Evolutionary conservation across 2,113 vertebrate species (phyloP), one percentile per base, ranked within the genome.

Genomic region (Crocuta crocuta): DNA sequence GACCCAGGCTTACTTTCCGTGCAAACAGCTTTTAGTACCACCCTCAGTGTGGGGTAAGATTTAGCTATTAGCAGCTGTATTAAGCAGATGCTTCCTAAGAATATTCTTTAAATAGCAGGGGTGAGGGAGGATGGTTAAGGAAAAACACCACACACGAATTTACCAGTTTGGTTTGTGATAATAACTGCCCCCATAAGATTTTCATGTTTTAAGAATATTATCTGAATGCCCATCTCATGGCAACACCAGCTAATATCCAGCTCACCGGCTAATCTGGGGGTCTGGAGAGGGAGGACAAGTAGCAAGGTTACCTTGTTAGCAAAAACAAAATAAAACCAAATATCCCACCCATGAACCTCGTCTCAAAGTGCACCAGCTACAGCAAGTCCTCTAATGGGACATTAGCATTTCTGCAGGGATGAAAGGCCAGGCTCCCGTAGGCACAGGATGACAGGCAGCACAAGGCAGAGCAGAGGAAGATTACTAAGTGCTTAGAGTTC

Each of bases 61-160:
- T 76, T 91, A 73, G 83, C 43, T 79, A 45, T 95, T 39, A 89
- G 81, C 58, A 87, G 43, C 80, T 74, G 48, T 63, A 91, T 91
- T 53, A 92, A 90, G 82, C 92, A 97, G 88, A 86, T 68, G 94
- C 66, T 79, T 96, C 87, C 84, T 93, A 92, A 92, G 53, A 91
- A 79, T 68, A 79, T 24, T 85, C 94, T 92, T 83, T 87, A 97
- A 91, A 94, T 71, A 93, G 84, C 63, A 93, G 13, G 53, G 78
- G 85, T n/a, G 83, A 26, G 39, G 76, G 33, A 94, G 53, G 61
- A 80, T 21, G 83, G 58, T 78, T 35, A 71, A 71, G n/a, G 39
- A 65, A 82, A 91, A 28, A 78, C 61, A 76, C 2, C 82, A 66
- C 10, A 87, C 15, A 1, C 33, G 73, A 55, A 89, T 87, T 80